Base-by-base conservation (phyloP, 2,797 vertebrate genomes). In the Hydrolagus colliei region DNA sequence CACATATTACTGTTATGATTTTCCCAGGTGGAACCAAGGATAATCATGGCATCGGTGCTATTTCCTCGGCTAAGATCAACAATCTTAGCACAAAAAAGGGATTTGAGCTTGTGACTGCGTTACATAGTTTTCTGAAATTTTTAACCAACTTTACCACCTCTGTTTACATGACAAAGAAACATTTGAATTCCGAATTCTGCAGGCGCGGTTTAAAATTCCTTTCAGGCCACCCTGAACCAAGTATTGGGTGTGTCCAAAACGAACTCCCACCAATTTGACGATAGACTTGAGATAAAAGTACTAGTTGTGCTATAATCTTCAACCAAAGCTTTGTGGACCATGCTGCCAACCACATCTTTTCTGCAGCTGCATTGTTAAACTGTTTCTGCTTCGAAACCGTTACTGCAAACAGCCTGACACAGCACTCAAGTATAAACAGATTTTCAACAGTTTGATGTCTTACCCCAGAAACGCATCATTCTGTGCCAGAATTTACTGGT, bases 351-450 rank as follows among this genome's bases (percentile, higher is more conserved):
- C 20, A 32, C 79, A 84, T 71, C 67, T 84, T 52, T 84, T 84
- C 41, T 84, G 63, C 79, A 84, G 79, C 27, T 84, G 79, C 6
- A 18, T 84, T 84, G 79, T 84, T 84, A 84, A 84, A 71, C 79
- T 84, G 63, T 20, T 71, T 22, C 79, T 84, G 65, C 63, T 68
- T 68, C 27, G 14, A 82, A 82, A 82, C 27, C 68, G 22, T 35
- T 67, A 14, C 9, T 68, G 75, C 75, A 77, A 77, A 77, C 20
- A 35, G 16, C 63, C 79, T 82, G 68, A 68, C 20, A 16, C 79
- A 32, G 27, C 27, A 14, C 79, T 67, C 62, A 67, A 67, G 78
- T 82, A 67, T 82, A 82, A 82, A 82, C 62, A 82, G 79, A 67
- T 82, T 77, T 77, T 41, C 59, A 61, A n/a, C 75, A 77, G 75